phyloP scores from a whole-genome alignment of 1,140 invertebrate genomes.

The Atta colombica region DNA sequence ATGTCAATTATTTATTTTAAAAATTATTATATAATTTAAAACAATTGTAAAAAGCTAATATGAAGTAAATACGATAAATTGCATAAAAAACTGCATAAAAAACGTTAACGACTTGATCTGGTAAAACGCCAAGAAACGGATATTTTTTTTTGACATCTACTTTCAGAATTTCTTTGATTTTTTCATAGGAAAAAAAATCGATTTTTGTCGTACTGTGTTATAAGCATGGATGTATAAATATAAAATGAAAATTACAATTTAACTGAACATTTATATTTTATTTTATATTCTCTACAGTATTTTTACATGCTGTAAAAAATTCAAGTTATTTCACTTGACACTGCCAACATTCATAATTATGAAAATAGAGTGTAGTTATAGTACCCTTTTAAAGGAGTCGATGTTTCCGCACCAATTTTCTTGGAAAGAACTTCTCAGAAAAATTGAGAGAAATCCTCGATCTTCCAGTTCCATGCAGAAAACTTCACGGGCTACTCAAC shows the following conservation, averaged over 20 bases:
- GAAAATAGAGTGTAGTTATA: slow-evolving; percentile 61
- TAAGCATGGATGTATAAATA: not conserved
- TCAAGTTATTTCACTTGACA: slow-evolving; percentile 29
- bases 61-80: no score
- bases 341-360: slow-evolving; percentile 47
- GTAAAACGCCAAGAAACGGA: no score
- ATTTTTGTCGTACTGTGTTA: no score
- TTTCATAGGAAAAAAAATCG: no score
- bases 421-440: slow-evolving; percentile 57
- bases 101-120: no score
- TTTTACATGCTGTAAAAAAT: slow-evolving; percentile 37
- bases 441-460: slow-evolving; percentile 62
- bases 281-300: not conserved
- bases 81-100: no score
- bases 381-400: slow-evolving; percentile 57
- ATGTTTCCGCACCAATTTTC: slow-evolving; percentile 64
- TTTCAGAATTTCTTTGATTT: no score
- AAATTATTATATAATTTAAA: no score
- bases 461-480: slow-evolving; percentile 49
- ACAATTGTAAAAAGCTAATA: no score
- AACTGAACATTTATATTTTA: slow-evolving; percentile 13
- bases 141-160: no score
- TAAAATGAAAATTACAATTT: not conserved
- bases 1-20: no score
- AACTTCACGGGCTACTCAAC: slow-evolving; percentile 56